Percentiles rank a stretch among this genome's conserved stretches.
These are phyloP conservation scores for Cephalotes varians DNA, from an alignment of 2,888 invertebrate genomes.

Conservation along the genomic window DNA sequence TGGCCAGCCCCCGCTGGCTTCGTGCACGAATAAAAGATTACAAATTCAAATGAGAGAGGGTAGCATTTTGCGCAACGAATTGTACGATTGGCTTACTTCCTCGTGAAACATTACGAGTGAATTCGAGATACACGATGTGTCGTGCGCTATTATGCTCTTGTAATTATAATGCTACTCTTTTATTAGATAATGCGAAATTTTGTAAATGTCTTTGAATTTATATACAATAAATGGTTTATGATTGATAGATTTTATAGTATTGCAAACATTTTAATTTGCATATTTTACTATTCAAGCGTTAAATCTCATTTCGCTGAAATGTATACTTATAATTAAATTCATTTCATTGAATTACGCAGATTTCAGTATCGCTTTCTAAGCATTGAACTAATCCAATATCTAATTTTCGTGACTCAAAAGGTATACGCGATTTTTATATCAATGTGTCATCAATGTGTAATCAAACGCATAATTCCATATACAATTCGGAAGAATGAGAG, in stretches of 20 bases:
- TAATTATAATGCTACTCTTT: neutral
- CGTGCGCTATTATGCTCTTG: neutral
- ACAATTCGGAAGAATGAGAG: neutral
- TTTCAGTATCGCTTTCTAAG: neutral
- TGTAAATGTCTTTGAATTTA: neutral
- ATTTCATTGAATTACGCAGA: neutral
- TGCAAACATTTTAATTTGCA: neutral
- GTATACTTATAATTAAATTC: neutral
- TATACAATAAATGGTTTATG: neutral
- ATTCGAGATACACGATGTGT: neutral
- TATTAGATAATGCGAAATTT: neutral
- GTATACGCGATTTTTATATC: neutral
- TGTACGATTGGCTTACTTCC: slow-evolving; percentile 36
- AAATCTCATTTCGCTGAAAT: neutral
- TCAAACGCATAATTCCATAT: neutral
- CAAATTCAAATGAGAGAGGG: slow-evolving; percentile 69
- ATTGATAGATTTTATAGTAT: neutral
- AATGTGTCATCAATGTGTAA: neutral
- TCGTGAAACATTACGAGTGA: slow-evolving; percentile 21
- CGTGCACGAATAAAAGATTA: slow-evolving; percentile 68
- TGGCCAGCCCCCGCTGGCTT: slow-evolving; percentile 47
- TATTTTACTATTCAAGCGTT: neutral
- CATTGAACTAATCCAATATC: neutral
- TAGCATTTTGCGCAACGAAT: slow-evolving; percentile 47
- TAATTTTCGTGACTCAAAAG: neutral